Evolutionary conservation across 2,888 invertebrate species (phyloP).

Genomic region (Lobophora halterata): DNA sequence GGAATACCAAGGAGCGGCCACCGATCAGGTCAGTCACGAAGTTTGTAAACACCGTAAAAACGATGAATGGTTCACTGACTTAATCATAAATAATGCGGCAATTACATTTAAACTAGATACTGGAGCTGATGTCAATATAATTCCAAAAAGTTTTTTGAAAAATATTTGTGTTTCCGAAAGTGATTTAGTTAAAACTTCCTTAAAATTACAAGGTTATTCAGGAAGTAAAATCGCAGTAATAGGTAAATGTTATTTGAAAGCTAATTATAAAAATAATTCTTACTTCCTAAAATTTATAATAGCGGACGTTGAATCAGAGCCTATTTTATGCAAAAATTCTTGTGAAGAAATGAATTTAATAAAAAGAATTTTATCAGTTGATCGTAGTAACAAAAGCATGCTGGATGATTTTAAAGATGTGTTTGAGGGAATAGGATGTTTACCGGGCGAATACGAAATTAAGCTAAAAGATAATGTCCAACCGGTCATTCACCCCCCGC

Average conservation of each 20-base stretch:
- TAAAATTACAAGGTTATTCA: constrained; percentile 24
- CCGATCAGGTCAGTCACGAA: too few relatives aligned
- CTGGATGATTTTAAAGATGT: constrained; percentile 5
- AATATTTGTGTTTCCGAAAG: constrained; percentile 6
- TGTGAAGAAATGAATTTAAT: constrained; percentile 26
- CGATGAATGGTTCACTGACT: constrained; percentile 20
- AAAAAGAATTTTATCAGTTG: constrained; percentile 13
- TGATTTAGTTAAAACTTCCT: constrained; percentile 16
- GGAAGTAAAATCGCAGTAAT: constrained; percentile 19
- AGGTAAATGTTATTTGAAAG: constrained; percentile 26
- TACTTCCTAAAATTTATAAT: too few relatives aligned
- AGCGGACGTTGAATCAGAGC: too few relatives aligned
- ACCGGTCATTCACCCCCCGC: constrained; percentile 26
- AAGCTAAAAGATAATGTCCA: constrained; percentile 5
- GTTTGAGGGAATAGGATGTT: constrained; percentile 12
- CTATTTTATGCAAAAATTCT: too few relatives aligned
- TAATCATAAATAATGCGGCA: constrained; percentile 18
- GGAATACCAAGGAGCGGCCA: too few relatives aligned
- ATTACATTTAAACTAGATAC: constrained; percentile 31
- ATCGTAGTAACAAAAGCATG: not conserved
- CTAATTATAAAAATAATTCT: too few relatives aligned
- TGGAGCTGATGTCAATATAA: constrained; percentile 30
- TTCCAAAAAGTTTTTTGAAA: constrained; percentile 15
- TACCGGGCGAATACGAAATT: constrained; percentile 7
- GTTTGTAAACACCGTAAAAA: too few relatives aligned